Base-by-base conservation (phyloP, 2,797 vertebrate genomes). In the Betta splendens region DNA sequence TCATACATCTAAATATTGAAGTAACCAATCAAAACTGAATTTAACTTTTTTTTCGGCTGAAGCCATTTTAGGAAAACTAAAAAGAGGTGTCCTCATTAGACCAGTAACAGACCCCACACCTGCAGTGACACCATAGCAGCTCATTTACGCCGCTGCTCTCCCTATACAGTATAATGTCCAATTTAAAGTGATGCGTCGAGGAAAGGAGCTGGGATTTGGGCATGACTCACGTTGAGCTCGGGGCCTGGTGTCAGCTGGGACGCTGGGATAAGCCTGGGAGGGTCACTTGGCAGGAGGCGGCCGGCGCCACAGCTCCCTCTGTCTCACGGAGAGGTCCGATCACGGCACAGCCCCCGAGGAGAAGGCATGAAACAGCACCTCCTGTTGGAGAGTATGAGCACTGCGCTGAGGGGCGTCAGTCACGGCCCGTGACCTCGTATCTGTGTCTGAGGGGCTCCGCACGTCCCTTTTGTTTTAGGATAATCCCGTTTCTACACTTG, bases 381-480 rank as follows among this genome's bases (percentile, higher is more conserved):
- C 87, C 89, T 91, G 35, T 89, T 91, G 89, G 83, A 66, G 31
- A 78, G 61, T 21, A 61, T 70, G 6, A 53, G 33, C 18, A 59
- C 20, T 44, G 26, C 16, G 16, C 20, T 11, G 3, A 63, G 53
- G 53, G 54, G 58, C 25, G 33, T 3, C 18, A 22, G 16, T 57
- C 47, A 33, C 9, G 4, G 28, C 37, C 3, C 20, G 4, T 48
- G 40, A 40, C 25, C 23, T 43, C 9, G 8, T 4, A 16, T 9
- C 12, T 16, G 11, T 29, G 10, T 44, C 16, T 52, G 25, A 18
- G 9, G 22, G 5, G 17, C 29, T 59, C 3, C 1, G 22, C 2
- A n/a, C 26, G 29, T 20, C 33, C 7, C 5, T 44, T n/a, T 11
- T 39, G 21, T 15, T 16, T 18, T 36, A 15, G 7, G 16, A n/a